A percentile compares a stretch with the other conserved stretches of the same genome.
Evolutionary conservation across 1,140 invertebrate species (phyloP).

Genomic region (Cecropterus lyciades): DNA sequence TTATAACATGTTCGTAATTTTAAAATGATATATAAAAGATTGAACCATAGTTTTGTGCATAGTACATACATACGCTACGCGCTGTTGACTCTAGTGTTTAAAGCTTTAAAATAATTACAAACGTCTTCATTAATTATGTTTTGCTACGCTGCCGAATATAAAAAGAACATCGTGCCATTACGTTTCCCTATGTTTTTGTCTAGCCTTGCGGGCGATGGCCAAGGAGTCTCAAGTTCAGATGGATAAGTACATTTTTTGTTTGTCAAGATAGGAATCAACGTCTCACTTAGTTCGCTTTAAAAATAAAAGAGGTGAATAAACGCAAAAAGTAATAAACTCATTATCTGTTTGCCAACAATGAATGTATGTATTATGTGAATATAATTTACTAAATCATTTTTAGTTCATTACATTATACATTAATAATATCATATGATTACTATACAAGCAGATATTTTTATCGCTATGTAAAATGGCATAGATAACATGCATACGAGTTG

Average conservation of each 20-base stretch:
- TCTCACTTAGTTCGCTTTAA: background rate
- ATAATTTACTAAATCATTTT: too few species aligned
- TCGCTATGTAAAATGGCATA: too few species aligned
- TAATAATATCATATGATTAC: too few species aligned
- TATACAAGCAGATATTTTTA: too few species aligned
- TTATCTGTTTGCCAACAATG: too few species aligned
- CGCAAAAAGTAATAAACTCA: background rate
- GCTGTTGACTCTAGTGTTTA: slow-evolving; percentile 6
- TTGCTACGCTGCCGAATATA: slow-evolving; percentile 11
- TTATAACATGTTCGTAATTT: too few species aligned
- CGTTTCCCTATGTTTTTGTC: slow-evolving; percentile 16
- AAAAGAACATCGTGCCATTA: slow-evolving; percentile 2
- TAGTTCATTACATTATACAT: too few species aligned
- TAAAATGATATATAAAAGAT: too few species aligned
- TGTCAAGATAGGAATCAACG: background rate
- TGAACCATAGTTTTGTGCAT: too few species aligned
- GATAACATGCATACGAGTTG: too few species aligned
- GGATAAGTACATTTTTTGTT: slow-evolving; percentile 23
- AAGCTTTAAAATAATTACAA: slow-evolving; percentile 23
- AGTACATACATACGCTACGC: slow-evolving; percentile 6
- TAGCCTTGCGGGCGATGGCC: slow-evolving; percentile 6
- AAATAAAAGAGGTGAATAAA: background rate
- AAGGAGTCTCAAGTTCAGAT: slow-evolving; percentile 23
- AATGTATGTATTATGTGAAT: too few species aligned
- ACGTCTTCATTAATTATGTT: slow-evolving; percentile 21